Percentiles rank a stretch among this genome's conserved stretches.
Evolutionary conservation across 2,797 vertebrate genomes (phyloP).

Genomic region (Decapterus maruadsi): DNA sequence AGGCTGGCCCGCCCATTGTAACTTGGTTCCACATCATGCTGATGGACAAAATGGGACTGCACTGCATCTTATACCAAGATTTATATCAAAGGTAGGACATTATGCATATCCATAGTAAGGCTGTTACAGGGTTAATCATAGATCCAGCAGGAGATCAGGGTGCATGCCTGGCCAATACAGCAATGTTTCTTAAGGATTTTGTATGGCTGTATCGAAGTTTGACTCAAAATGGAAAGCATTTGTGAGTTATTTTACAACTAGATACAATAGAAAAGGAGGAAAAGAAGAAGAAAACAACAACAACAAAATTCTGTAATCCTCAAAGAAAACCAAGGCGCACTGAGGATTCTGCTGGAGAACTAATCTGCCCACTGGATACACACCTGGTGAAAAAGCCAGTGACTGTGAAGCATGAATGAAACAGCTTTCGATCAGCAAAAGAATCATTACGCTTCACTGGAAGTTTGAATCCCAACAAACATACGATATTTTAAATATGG

Average conservation of each 20-base stretch:
- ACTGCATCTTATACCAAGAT: not conserved
- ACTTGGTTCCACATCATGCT: not conserved
- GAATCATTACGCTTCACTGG: not conserved
- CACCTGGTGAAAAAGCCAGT: not conserved
- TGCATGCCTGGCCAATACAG: not conserved
- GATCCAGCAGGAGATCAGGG: not conserved
- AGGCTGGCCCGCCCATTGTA: not conserved
- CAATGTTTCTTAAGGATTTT: not conserved
- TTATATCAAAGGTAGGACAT: not conserved
- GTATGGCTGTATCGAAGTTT: not conserved
- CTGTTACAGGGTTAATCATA: not conserved
- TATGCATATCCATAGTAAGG: not conserved
- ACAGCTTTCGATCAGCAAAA: not conserved
- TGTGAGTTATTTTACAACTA: too few species aligned
- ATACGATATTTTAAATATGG: not conserved
- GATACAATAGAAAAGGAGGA: not conserved
- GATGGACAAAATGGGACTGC: not conserved
- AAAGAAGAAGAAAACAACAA: too few species aligned
- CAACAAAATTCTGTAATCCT: too few species aligned
- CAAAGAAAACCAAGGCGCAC: not conserved
- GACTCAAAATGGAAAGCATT: not conserved
- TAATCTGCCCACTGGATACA: not conserved
- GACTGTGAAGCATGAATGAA: not conserved
- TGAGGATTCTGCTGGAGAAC: not conserved
- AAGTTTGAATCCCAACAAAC: not conserved